These are phyloP conservation scores for Urosaurus nigricauda DNA, from an alignment of 2,797 vertebrate genomes.

Conservation along the genomic window DNA sequence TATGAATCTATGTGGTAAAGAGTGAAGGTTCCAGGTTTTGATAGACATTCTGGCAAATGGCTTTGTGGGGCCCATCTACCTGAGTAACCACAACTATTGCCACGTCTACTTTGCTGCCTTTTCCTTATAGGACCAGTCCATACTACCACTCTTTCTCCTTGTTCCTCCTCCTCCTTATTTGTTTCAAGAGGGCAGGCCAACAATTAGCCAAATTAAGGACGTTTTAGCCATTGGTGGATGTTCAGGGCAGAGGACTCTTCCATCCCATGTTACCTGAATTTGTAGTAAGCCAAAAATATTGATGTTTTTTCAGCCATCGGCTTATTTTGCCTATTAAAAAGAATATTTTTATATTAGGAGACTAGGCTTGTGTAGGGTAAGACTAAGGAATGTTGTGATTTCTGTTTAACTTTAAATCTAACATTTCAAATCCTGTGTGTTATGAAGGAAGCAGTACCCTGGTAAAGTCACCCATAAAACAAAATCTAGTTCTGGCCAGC, in stretches of 20 bases:
- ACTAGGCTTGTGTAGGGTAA: neutral
- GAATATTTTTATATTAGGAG: neutral
- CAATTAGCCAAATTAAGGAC: neutral
- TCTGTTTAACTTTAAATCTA: neutral
- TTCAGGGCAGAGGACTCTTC: no score
- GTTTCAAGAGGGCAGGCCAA: neutral
- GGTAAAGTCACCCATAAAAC: slow-evolving; percentile 25
- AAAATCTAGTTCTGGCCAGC: slow-evolving; percentile 48
- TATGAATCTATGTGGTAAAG: neutral
- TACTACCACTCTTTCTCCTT: neutral
- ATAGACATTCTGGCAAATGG: no score
- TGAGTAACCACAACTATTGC: neutral
- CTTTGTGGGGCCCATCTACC: neutral
- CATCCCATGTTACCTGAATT: neutral
- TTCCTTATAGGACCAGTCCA: neutral
- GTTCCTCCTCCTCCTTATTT: neutral
- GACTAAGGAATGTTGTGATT: neutral
- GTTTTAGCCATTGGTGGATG: neutral
- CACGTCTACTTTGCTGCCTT: neutral
- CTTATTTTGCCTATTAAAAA: neutral
- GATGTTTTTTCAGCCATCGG: neutral
- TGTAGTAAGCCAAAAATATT: neutral
- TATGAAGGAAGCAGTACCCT: neutral
- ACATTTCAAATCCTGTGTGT: slow-evolving; percentile 1
- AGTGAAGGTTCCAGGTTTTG: neutral